These are phyloP conservation scores for Troilus luridus DNA, from an alignment of 2,888 invertebrate species.

Conservation along the genomic window DNA sequence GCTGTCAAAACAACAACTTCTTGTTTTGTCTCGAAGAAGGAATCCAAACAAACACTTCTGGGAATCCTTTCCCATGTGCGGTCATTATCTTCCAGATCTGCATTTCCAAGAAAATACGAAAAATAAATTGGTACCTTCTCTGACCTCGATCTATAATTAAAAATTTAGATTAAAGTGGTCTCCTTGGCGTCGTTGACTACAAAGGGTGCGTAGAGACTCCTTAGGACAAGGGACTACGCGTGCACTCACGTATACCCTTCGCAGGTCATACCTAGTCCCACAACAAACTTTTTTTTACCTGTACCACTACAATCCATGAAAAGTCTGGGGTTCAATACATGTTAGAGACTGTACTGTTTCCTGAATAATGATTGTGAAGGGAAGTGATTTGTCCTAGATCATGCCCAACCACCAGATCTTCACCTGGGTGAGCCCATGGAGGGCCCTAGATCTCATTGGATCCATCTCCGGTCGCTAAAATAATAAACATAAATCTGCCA, in stretches of 20 bases:
- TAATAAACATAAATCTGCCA: too few species aligned
- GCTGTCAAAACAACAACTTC: constrained; percentile 19
- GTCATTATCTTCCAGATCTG: neutral
- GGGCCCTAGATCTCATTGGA: too few species aligned
- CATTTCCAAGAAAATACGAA: constrained; percentile 2
- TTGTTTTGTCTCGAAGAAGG: neutral
- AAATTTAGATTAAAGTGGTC: neutral
- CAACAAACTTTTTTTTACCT: too few species aligned
- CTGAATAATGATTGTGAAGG: too few species aligned
- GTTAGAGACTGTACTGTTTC: too few species aligned
- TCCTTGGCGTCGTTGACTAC: neutral
- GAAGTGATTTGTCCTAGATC: too few species aligned
- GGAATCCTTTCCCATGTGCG: neutral
- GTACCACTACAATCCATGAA: too few species aligned
- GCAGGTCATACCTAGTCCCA: neutral
- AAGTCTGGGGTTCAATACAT: too few species aligned
- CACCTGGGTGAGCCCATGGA: too few species aligned
- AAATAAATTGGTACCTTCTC: neutral
- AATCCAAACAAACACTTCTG: constrained; percentile 35
- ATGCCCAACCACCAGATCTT: too few species aligned
- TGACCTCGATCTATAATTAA: neutral
- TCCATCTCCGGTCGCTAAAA: too few species aligned
- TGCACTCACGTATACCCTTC: neutral
- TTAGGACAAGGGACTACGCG: neutral
- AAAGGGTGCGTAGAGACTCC: neutral